Base-by-base conservation (phyloP, 2,888 invertebrate species). In the Catocala fraxini region DNA sequence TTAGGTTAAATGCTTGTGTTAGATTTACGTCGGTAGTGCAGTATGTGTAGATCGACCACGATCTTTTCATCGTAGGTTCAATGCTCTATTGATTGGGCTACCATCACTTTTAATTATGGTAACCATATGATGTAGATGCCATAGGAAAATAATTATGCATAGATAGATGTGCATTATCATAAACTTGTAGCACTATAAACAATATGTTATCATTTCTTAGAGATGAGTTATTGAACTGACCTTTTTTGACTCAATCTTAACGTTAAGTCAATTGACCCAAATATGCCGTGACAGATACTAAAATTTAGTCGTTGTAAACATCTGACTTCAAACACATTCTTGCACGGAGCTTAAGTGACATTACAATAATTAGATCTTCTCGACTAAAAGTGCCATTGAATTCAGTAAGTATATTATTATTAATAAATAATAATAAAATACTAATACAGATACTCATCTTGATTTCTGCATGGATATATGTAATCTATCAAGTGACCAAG, bases 251-350 rank as follows among this genome's bases (percentile, higher is more conserved):
- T 57, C 68, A 73, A 77, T 73, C 65, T 70, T 73, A 74, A 54
- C 77, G 75, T 80, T 79, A 80, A 73, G 76, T 84, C 77, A 80
- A 80, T 73, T 81, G 79, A 70, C 76, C 79, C 67, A 79, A 80
- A 80, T 83, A 71, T 70, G 71, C 71, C 74, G 75, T 77, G 77
- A 69, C 64, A 67, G 62, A 59, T 74, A 67, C 51, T 64, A 72
- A 71, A 75, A 65, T 69, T 79, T 82, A 87, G 84, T 86, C 75
- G 69, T 75, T 83, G 74, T 78, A 81, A 79, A 82, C 78, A 77
- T 76, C 71, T 80, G 73, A 70, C 52, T 68, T 67, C 56, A 71
- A 68, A 66, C 71, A 74, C 79, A 67, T 74, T 68, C 68, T 72
- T 77, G 70, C 68, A 60, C 52, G 56, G 34, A 58, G 49, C 33